phyloP scores from a whole-genome alignment of 30 jellyfish, hydroid and myxozoan species.

The Calvadosia cruxmelitensis region DNA sequence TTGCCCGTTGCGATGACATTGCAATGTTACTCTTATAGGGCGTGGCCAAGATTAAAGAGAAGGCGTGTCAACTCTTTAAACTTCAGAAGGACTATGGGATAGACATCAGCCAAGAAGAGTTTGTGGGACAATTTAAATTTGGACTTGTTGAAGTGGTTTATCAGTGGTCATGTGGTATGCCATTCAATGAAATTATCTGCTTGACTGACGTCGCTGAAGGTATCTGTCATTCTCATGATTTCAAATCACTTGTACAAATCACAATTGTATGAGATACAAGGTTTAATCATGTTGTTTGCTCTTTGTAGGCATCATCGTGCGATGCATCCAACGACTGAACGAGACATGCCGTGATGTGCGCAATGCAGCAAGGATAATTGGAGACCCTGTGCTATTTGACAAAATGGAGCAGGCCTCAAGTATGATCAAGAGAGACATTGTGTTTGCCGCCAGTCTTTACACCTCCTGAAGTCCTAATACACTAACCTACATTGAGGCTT shows the following conservation, averaged over 20 bases:
- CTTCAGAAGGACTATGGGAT: conserved; percentile 73
- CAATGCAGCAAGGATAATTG: conserved; percentile 74
- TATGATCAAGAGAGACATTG: conserved; percentile 78
- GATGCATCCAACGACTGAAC: conserved; percentile 85
- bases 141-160: conserved; percentile 95
- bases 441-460: conserved; percentile 90
- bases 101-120: conserved; percentile 65
- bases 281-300: neutral
- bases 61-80: conserved; percentile 49
- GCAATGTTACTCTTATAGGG: conserved; percentile 34
- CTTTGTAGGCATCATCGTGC: conserved; percentile 73
- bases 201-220: conserved; percentile 93
- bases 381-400: conserved; percentile 78
- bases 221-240: conserved; percentile 4
- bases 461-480: no score
- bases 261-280: neutral
- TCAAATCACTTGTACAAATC: neutral
- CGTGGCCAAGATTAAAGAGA: conserved; percentile 28
- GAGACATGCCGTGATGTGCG: conserved; percentile 89
- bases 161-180: conserved; percentile 96
- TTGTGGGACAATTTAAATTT: conserved; percentile 38
- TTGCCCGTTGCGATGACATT: neutral
- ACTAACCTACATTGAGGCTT: no score
- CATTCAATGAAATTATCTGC: conserved; percentile 67
- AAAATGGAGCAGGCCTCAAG: conserved; percentile 83